These are phyloP conservation scores for Lathronympha strigana DNA, from an alignment of 2,888 invertebrate genomes.

Conservation along the genomic window DNA sequence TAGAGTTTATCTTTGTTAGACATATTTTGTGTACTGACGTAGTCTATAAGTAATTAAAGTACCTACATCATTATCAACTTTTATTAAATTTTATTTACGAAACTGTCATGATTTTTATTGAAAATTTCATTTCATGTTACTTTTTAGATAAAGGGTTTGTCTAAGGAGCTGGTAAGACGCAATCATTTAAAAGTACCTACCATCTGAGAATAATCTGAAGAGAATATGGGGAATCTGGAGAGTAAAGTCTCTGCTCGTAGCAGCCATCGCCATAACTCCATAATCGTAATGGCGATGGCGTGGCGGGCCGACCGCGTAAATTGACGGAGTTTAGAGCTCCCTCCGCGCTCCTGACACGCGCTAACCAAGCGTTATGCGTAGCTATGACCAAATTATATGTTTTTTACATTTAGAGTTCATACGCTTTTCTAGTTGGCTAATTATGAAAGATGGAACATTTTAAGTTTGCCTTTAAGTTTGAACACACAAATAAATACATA, in stretches of 20 bases:
- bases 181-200: background rate
- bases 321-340: slow-evolving; percentile 38
- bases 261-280: slow-evolving; percentile 37
- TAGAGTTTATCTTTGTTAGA: no score
- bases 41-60: no score
- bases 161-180: no score
- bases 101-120: no score
- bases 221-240: slow-evolving; percentile 18
- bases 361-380: slow-evolving; percentile 32
- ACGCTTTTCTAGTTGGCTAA: background rate
- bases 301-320: slow-evolving; percentile 33
- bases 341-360: slow-evolving; percentile 36
- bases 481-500: background rate
- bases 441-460: background rate
- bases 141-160: no score
- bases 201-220: background rate
- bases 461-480: no score
- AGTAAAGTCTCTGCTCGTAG: slow-evolving; percentile 31
- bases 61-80: no score
- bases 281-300: slow-evolving; percentile 37
- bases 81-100: no score
- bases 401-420: background rate
- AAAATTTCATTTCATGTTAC: no score
- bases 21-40: no score
- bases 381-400: slow-evolving; percentile 6